phyloP scores from a whole-genome alignment of 2,888 invertebrate genomes.

The Amblyteles armatorius region DNA sequence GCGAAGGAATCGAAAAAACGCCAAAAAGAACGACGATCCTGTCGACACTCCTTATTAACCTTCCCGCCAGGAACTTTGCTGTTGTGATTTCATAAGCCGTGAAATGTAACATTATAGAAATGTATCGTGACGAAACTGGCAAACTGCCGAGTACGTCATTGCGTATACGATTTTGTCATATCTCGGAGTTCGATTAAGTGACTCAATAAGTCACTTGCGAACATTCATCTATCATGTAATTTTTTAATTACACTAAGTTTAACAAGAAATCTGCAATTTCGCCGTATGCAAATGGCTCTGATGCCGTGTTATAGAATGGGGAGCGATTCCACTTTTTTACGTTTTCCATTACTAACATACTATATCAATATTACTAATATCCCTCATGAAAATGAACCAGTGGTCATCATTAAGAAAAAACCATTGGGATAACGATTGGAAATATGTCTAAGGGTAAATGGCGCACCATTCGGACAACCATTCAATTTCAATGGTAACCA shows the following conservation, averaged over 20 bases:
- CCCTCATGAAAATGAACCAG: too few species aligned
- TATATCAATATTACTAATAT: too few species aligned
- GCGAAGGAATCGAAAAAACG: not conserved
- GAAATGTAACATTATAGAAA: conserved; percentile 10
- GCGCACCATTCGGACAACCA: too few species aligned
- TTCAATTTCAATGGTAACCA: too few species aligned
- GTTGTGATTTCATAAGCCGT: conserved; percentile 20
- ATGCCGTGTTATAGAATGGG: not conserved
- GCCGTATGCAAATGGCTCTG: not conserved
- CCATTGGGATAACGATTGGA: too few species aligned
- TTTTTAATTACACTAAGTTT: not conserved
- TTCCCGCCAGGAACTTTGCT: conserved; percentile 29
- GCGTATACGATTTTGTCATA: not conserved
- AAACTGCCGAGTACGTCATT: not conserved
- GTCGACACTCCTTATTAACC: conserved; percentile 32
- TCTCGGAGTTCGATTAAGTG: not conserved
- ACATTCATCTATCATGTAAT: too few species aligned
- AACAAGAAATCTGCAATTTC: not conserved
- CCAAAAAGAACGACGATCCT: not conserved
- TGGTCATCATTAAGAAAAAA: too few species aligned
- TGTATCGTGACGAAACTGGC: not conserved
- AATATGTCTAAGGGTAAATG: too few species aligned
- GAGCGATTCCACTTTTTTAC: not conserved
- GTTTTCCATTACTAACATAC: too few species aligned
- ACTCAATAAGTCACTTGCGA: not conserved